Percentiles rank a stretch among this genome's conserved stretches.
Evolutionary conservation across 1,140 invertebrate species (phyloP).

Genomic region (Notospermus geniculatus): DNA sequence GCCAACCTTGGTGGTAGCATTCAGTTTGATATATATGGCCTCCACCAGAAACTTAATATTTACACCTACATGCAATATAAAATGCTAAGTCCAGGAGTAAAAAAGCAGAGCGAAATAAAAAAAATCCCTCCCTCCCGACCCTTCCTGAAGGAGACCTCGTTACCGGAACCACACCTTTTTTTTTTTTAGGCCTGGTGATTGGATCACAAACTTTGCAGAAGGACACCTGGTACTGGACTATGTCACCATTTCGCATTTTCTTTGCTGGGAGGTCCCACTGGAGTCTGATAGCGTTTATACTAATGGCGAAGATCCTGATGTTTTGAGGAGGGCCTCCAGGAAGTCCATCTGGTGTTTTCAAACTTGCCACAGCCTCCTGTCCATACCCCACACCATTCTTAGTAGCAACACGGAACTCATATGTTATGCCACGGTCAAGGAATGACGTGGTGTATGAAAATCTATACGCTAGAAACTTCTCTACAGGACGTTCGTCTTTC

Average conservation of each 20-base stretch:
- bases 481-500: conserved; percentile 67
- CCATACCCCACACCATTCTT: conserved; percentile 89
- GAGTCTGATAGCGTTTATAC: conserved; percentile 40
- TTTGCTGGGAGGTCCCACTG: conserved; percentile 83
- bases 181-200: no score
- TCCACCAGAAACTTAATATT: no score
- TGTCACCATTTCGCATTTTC: conserved; percentile 88
- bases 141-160: no score
- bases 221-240: conserved; percentile 87
- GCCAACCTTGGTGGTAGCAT: no score
- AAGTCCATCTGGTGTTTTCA: conserved; percentile 85
- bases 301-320: conserved; percentile 52
- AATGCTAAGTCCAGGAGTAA: no score
- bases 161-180: no score
- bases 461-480: conserved; percentile 63
- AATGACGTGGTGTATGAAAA: conserved; percentile 63
- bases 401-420: conserved; percentile 91
- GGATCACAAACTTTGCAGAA: conserved; percentile 89
- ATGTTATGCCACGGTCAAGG: conserved; percentile 77
- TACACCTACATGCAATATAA: no score
- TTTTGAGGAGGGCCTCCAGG: conserved; percentile 60
- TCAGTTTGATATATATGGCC: no score
- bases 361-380: conserved; percentile 84
- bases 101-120: no score
- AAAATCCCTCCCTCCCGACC: no score